Conservation (phyloP, 2,113 vertebrate genomes). For the Stictonetta naevosa region DNA sequence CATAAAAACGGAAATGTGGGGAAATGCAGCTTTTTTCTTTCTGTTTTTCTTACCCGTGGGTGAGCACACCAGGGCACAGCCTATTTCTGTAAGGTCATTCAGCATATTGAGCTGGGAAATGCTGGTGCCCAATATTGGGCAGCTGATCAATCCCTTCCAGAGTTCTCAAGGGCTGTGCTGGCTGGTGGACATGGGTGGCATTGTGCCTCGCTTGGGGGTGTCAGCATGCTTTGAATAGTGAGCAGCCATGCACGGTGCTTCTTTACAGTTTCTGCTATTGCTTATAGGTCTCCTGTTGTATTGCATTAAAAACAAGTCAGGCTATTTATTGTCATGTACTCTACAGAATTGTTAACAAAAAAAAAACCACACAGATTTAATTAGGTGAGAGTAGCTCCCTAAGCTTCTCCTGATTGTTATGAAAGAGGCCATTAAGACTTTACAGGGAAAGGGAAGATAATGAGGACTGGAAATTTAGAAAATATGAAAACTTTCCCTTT, state of each 20-base stretch:
- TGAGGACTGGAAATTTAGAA: background rate
- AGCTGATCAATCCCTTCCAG: background rate
- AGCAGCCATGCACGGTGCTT: rapidly evolving
- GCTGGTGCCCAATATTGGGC: rapidly evolving
- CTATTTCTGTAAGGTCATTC: background rate
- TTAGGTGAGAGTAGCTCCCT: background rate
- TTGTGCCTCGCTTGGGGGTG: background rate
- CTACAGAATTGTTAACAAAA: background rate
- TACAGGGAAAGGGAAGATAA: background rate
- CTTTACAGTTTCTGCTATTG: background rate
- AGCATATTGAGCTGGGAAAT: background rate
- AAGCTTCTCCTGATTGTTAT: background rate
- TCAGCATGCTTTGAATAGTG: rapidly evolving
- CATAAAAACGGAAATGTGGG: background rate
- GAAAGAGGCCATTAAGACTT: background rate
- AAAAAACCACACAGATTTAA: background rate
- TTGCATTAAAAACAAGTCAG: background rate
- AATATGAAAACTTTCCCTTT: background rate
- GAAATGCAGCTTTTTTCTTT: background rate
- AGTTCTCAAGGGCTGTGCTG: background rate
- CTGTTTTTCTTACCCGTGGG: background rate
- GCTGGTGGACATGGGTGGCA: background rate
- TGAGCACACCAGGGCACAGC: background rate
- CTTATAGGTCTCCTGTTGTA: background rate
- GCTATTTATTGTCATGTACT: background rate